Base-by-base conservation (phyloP, 2,888 invertebrate genomes). In the Cerceris ruficornis region DNA sequence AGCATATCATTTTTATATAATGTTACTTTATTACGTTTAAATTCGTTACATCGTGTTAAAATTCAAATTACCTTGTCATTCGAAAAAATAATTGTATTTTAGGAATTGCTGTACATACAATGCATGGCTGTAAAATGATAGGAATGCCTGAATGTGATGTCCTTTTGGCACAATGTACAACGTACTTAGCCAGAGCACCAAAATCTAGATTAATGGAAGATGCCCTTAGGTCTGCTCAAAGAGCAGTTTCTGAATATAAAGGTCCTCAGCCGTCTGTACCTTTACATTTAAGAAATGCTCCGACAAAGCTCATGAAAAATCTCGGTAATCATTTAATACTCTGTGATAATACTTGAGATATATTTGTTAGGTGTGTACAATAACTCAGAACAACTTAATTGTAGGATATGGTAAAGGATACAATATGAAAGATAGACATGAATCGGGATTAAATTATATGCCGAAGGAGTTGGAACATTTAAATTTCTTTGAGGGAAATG, bases 111-210 rank as follows among this genome's bases (percentile, higher is more conserved):
- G 95, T 97, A 5, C 94, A 96, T 6, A 95, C 96, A 49, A 94
- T 96, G 93, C 96, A 96, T 85, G 96, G 96, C 0, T 96, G 96
- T 88, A 96, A 97, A 90, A 93, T 96, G 77, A 93, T 97, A 52
- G 97, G 97, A 8, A 96, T 95, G 96, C 97, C 97, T 0, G 97
- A 97, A 88, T 95, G 96, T 87, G 96, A 96, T 90, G 95, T 96
- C 11, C 92, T 96, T 66, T 91, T 97, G 41, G 96, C 96, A 13
- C 96, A 97, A 88, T 96, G 96, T 88, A 95, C 95, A 2, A 95
- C 96, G 64, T 95, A 97, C 88, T 93, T 97, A 61, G 96, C 97
- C 0, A 93, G 96, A 86, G 96, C 97, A 7, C 95, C 95, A 7
- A 97, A 97, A 90, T 96, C 96, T 7, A 87, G 92, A 77, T 69